Conservation (phyloP, 2,888 invertebrate genomes). For the Dromius quadrimaculatus region DNA sequence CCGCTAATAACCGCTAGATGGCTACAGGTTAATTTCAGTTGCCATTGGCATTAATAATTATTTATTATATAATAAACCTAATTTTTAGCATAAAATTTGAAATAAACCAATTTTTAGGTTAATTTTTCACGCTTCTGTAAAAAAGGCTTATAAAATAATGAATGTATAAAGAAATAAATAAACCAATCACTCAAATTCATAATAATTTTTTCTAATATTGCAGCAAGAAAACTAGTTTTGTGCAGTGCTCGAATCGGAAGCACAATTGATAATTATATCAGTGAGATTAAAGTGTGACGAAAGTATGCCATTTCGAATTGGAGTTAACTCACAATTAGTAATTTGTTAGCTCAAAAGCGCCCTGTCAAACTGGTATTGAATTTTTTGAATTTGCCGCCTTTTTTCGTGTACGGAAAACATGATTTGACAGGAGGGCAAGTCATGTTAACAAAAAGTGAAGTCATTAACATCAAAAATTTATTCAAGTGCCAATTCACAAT, state of each 20-base stretch:
- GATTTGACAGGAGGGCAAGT: no score
- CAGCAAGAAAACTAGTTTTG: slow-evolving; percentile 42
- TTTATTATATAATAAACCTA: neutral
- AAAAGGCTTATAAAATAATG: slow-evolving; percentile 13
- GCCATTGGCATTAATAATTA: neutral
- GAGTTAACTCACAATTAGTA: neutral
- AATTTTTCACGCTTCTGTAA: slow-evolving; percentile 5
- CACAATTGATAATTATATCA: slow-evolving; percentile 45
- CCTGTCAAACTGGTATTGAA: no score
- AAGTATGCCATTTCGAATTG: neutral
- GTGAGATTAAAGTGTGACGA: slow-evolving; percentile 25
- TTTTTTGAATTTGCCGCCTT: no score
- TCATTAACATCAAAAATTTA: no score
- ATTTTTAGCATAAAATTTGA: neutral
- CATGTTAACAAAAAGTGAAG: no score
- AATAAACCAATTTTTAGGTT: neutral
- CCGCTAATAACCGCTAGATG: no score
- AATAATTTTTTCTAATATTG: slow-evolving; percentile 30
- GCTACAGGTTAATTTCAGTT: no score
- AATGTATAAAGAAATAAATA: slow-evolving; percentile 25
- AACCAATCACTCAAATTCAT: neutral
- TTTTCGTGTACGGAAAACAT: no score
- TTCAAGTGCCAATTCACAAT: no score
- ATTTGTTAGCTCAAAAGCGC: no score
- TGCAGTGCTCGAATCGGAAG: slow-evolving; percentile 47